Evolutionary conservation across 2,797 vertebrate species (phyloP).

Genomic region (Buphagus erythrorhynchus): DNA sequence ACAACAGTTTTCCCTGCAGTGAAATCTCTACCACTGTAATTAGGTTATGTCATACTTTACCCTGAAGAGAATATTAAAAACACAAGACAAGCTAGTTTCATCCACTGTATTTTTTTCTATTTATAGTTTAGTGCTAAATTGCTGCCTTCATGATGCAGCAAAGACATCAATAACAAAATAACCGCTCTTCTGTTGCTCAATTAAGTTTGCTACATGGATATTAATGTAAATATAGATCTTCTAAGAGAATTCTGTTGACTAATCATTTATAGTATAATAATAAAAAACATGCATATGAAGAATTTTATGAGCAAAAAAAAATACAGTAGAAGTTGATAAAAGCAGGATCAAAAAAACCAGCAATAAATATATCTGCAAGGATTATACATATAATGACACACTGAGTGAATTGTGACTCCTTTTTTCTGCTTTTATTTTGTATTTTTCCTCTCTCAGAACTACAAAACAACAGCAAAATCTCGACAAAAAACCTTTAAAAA

Average conservation of each 20-base stretch:
- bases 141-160: conserved; percentile 50
- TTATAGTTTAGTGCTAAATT: conserved; percentile 72
- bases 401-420: accelerated
- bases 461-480: neutral
- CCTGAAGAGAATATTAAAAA: conserved; percentile 75
- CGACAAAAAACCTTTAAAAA: accelerated
- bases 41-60: conserved; percentile 75
- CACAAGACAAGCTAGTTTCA: conserved; percentile 60
- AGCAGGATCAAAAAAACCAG: neutral
- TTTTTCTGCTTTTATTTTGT: neutral
- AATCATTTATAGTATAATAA: conserved; percentile 30
- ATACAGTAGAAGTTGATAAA: neutral
- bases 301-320: neutral
- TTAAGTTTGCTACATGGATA: conserved; percentile 60
- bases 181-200: conserved; percentile 36
- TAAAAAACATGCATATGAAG: neutral
- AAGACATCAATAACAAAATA: conserved; percentile 64
- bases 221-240: conserved; percentile 56
- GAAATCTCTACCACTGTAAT: conserved; percentile 74
- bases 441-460: neutral
- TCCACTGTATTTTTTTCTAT: conserved; percentile 68
- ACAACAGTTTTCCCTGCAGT: conserved; percentile 72
- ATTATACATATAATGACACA: neutral
- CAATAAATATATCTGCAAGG: neutral
- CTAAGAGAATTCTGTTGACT: conserved; percentile 42